A percentile compares a stretch with the other conserved stretches of the same genome.
phyloP scores from a whole-genome alignment of 2,797 vertebrate genomes.

The Cossypha caffra region DNA sequence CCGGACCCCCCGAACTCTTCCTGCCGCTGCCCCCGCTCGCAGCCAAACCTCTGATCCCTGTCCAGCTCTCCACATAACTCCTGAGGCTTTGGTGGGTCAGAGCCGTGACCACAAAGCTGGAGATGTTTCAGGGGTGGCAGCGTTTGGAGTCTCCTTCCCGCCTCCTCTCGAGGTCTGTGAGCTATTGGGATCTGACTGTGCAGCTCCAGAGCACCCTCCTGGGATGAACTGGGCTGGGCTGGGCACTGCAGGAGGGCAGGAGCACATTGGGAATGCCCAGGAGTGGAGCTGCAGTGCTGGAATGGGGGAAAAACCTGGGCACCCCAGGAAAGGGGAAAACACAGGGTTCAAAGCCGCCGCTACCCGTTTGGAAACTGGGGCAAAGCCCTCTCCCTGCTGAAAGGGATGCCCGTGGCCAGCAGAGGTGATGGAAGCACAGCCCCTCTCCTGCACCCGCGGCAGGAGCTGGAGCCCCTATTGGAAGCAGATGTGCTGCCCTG shows the following conservation, averaged over 20 bases:
- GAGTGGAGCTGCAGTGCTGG: neutral
- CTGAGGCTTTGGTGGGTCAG: neutral
- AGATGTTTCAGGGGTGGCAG: neutral
- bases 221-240: rapidly evolving
- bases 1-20: neutral
- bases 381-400: neutral
- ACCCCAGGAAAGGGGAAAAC: neutral
- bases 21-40: neutral
- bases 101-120: neutral
- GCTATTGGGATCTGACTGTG: rapidly evolving
- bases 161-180: neutral
- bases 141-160: neutral
- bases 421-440: neutral
- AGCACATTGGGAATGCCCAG: neutral
- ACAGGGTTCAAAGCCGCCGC: rapidly evolving
- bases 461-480: neutral
- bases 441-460: neutral
- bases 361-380: neutral
- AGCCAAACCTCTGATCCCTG: conserved; percentile 21
- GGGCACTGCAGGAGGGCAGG: neutral
- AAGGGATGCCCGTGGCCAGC: neutral
- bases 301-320: rapidly evolving
- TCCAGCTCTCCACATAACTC: neutral
- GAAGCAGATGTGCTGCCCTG: conserved; percentile 62
- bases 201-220: rapidly evolving